A percentile compares a stretch with the other conserved stretches of the same genome.
Evolutionary conservation across 2,113 vertebrate species (phyloP).

Genomic region (Emydura subglobosa): DNA sequence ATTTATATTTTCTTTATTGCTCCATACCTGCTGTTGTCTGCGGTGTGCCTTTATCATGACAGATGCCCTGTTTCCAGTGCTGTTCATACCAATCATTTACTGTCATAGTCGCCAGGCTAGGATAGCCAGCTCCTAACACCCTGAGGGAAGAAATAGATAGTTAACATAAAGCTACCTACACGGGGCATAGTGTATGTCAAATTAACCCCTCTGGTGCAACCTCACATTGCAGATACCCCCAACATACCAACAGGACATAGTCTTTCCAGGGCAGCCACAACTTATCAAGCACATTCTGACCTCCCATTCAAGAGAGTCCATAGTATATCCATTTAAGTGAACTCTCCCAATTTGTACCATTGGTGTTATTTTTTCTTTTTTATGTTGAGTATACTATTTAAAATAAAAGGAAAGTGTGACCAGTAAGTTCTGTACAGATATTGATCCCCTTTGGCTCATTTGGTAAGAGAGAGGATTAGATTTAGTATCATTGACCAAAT

Average conservation of each 20-base stretch:
- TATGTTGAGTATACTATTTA: background rate
- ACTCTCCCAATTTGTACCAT: background rate
- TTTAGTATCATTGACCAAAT: background rate
- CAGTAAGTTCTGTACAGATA: background rate
- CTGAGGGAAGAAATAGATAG: slow-evolving; percentile 65
- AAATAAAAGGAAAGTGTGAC: background rate
- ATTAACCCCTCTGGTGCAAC: background rate
- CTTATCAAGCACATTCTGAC: background rate
- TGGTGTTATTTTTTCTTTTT: background rate
- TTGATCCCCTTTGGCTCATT: no score
- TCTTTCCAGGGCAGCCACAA: background rate
- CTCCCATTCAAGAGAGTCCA: background rate
- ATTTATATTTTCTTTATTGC: background rate
- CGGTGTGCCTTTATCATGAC: slow-evolving; percentile 83
- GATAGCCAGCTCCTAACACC: slow-evolving; percentile 94
- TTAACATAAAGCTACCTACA: background rate
- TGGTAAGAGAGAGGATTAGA: background rate
- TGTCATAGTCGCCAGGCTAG: slow-evolving; percentile 91
- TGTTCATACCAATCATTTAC: slow-evolving; percentile 98
- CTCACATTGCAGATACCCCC: background rate
- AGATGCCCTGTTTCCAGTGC: slow-evolving; percentile 75
- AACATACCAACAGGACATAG: background rate
- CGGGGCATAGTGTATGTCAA: background rate
- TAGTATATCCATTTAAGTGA: background rate
- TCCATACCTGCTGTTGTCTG: slow-evolving; percentile 74